These are phyloP conservation scores for Loriculus beryllinus DNA, from an alignment of 2,797 vertebrate genomes.

Conservation along the genomic window DNA sequence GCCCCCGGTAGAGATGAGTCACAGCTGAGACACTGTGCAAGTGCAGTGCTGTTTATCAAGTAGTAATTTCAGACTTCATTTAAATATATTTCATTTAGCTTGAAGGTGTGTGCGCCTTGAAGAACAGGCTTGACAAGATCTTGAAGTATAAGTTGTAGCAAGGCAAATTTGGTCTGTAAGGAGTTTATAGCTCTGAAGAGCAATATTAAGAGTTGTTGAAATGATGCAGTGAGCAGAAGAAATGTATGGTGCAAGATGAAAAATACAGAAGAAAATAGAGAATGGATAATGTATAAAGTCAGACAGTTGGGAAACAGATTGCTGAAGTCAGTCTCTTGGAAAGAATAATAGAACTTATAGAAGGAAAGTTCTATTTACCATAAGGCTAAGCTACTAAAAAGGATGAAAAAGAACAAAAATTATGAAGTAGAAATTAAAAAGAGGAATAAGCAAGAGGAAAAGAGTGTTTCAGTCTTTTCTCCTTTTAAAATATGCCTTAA, in stretches of 20 bases:
- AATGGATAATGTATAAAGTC: not conserved
- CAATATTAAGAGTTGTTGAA: not conserved
- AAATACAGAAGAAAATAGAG: not conserved
- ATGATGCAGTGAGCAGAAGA: not conserved
- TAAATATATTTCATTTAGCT: constrained; percentile 59
- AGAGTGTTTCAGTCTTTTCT: not conserved
- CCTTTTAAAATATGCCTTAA: not conserved
- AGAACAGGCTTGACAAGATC: constrained; percentile 50
- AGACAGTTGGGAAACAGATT: not conserved
- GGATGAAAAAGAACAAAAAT: not conserved
- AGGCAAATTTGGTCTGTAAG: not conserved
- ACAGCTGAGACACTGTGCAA: constrained; percentile 20
- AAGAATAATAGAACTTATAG: not conserved
- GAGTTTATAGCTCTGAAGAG: not conserved
- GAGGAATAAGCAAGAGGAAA: not conserved
- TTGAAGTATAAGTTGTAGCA: not conserved
- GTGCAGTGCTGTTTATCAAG: constrained; percentile 49
- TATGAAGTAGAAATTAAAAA: not conserved
- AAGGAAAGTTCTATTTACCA: not conserved
- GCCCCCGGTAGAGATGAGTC: constrained; percentile 48
- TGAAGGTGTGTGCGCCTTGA: constrained; percentile 20
- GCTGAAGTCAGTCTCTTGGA: not conserved
- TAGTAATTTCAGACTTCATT: constrained; percentile 45
- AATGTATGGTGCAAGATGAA: not conserved
- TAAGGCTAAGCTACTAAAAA: not conserved